Evolutionary conservation across 2,888 invertebrate species (phyloP).

Genomic region (Drosophila conformis): DNA sequence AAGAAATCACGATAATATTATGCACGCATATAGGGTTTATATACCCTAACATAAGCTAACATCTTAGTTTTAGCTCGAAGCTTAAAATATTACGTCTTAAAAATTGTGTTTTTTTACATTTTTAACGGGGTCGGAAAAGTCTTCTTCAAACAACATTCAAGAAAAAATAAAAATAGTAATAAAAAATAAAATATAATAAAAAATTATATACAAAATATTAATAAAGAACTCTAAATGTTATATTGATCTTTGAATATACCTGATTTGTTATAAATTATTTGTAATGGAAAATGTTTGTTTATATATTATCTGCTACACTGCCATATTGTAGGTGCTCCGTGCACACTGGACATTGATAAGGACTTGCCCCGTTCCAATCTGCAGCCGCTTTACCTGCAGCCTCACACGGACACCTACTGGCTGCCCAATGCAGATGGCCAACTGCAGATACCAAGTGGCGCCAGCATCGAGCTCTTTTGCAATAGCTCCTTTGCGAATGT

Average conservation of each 20-base stretch:
- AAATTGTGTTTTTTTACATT: background rate
- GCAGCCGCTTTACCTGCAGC: conserved; percentile 87
- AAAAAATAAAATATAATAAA: too few relatives aligned
- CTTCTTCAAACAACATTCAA: too few relatives aligned
- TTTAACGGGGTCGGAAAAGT: too few relatives aligned
- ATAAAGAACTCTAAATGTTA: too few relatives aligned
- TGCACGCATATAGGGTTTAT: too few relatives aligned
- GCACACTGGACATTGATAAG: conserved; percentile 69
- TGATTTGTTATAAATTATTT: too few relatives aligned
- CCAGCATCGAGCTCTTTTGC: conserved; percentile 81
- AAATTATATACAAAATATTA: too few relatives aligned
- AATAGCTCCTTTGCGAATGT: conserved; percentile 55
- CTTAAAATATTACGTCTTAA: background rate
- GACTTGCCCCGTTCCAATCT: conserved; percentile 86
- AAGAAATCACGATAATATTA: background rate
- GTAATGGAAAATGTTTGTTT: background rate
- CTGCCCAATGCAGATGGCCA: conserved; percentile 73
- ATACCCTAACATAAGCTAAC: background rate
- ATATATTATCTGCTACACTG: background rate
- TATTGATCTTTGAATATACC: too few relatives aligned
- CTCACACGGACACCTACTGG: conserved; percentile 80
- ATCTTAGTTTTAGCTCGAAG: background rate
- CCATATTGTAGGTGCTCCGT: conserved; percentile 46
- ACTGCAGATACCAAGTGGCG: conserved; percentile 71
- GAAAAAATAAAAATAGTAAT: too few relatives aligned